Evolutionary conservation across 2,888 invertebrate genomes (phyloP).

Genomic region (Gymnoscelis rufifasciata): DNA sequence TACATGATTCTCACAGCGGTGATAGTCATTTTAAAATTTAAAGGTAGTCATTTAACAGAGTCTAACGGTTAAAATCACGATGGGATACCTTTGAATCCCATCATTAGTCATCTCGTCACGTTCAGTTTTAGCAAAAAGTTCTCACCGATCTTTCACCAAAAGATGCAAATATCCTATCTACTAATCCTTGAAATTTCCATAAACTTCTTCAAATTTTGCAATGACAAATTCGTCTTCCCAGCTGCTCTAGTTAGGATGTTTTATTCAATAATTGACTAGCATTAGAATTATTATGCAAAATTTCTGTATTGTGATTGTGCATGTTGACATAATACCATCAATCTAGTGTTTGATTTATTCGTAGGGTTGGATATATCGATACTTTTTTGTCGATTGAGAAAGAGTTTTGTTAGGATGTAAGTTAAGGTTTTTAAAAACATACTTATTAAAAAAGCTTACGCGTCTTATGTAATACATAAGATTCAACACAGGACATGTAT

Average conservation of each 20-base stretch:
- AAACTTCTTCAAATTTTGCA: conserved; percentile 55
- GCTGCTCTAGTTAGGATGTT: conserved; percentile 61
- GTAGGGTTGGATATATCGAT: conserved; percentile 38
- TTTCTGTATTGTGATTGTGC: conserved; percentile 59
- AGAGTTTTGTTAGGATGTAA: background rate
- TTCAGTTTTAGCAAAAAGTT: conserved; percentile 9
- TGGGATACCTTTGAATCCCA: conserved; percentile 1
- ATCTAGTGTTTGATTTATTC: conserved; percentile 67
- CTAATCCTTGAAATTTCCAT: conserved; percentile 50
- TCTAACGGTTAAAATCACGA: conserved; percentile 11
- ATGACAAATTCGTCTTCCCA: conserved; percentile 67
- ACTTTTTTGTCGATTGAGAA: conserved; percentile 8
- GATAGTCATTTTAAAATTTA: no score
- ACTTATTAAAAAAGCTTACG: no score
- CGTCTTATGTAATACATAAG: no score
- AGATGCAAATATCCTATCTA: conserved; percentile 40
- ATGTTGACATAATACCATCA: conserved; percentile 79
- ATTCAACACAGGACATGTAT: no score
- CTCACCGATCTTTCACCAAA: conserved; percentile 28
- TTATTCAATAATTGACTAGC: conserved; percentile 70
- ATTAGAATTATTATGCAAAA: conserved; percentile 72
- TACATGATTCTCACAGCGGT: no score
- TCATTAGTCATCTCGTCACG: conserved; percentile 25
- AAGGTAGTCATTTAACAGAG: no score
- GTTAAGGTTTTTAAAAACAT: no score